These are phyloP conservation scores for Xyrichtys novacula DNA, from an alignment of 2,797 vertebrate genomes.

Conservation along the genomic window DNA sequence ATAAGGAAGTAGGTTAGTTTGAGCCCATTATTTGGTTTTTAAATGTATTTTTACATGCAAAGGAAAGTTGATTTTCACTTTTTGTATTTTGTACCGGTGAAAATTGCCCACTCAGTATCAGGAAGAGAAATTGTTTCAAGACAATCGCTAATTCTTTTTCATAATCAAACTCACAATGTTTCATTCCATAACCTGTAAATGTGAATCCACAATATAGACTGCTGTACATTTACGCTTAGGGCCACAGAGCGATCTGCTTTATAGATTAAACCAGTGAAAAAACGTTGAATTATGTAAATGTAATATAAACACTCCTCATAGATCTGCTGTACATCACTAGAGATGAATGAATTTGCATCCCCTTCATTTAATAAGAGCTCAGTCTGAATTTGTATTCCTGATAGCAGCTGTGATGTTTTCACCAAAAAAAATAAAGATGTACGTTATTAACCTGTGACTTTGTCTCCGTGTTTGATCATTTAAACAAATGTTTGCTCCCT, in stretches of 20 bases:
- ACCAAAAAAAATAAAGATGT: background rate
- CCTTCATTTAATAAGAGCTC: background rate
- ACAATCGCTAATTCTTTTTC: too few species aligned
- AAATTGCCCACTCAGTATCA: too few species aligned
- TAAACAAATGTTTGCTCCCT: conserved; percentile 25
- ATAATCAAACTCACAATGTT: too few species aligned
- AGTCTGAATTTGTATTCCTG: background rate
- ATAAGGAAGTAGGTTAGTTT: too few species aligned
- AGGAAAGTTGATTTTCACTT: too few species aligned
- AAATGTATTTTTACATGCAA: too few species aligned
- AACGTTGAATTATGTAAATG: background rate
- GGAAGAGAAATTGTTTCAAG: too few species aligned
- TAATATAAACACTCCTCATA: background rate
- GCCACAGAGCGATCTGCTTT: background rate
- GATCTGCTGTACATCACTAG: background rate
- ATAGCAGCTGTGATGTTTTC: conserved; percentile 6
- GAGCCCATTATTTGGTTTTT: too few species aligned
- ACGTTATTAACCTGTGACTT: conserved; percentile 27
- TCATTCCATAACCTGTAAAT: too few species aligned
- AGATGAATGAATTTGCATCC: conserved; percentile 6
- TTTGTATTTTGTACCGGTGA: too few species aligned
- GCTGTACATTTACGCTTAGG: background rate
- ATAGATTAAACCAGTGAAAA: background rate
- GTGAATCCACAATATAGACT: too few species aligned
- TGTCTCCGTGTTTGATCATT: conserved; percentile 9